A percentile compares a stretch with the other conserved stretches of the same genome.
Evolutionary conservation across 2,888 invertebrate species (phyloP).

Genomic region (Sesia apiformis): DNA sequence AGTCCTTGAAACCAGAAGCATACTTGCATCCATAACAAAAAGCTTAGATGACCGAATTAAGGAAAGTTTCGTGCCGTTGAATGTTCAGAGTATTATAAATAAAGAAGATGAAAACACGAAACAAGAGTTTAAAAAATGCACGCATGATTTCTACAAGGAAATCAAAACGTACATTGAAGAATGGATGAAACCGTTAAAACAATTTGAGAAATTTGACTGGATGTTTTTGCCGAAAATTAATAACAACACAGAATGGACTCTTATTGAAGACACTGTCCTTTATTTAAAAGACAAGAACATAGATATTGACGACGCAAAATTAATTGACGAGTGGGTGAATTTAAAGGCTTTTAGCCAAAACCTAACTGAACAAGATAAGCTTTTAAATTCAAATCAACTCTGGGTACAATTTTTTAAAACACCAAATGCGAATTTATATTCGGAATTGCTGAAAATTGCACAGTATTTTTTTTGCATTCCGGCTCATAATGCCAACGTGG

Average conservation of each 20-base stretch:
- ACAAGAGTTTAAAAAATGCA: slow-evolving; percentile 5
- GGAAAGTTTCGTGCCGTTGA: slow-evolving; percentile 1
- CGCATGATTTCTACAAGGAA: slow-evolving; percentile 3
- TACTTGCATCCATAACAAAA: slow-evolving; percentile 6
- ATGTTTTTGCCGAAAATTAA: slow-evolving; percentile 8
- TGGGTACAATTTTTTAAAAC: slow-evolving; percentile 10
- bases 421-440: slow-evolving; percentile 8
- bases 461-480: slow-evolving; percentile 15
- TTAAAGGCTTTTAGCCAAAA: slow-evolving; percentile 11
- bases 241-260: slow-evolving; percentile 8
- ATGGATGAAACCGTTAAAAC: slow-evolving; percentile 4
- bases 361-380: slow-evolving; percentile 10
- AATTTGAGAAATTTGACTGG: slow-evolving; percentile 8
- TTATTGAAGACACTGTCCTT: slow-evolving; percentile 10
- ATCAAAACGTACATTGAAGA: slow-evolving; percentile 4
- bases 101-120: slow-evolving; percentile 5
- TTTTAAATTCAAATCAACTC: slow-evolving; percentile 13
- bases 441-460: slow-evolving; percentile 13
- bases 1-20: slow-evolving; percentile 8
- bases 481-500: slow-evolving; percentile 12
- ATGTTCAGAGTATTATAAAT: slow-evolving; percentile 3
- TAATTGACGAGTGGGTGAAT: slow-evolving; percentile 13
- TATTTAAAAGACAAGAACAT: slow-evolving; percentile 9
- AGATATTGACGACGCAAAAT: slow-evolving; percentile 7
- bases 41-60: slow-evolving; percentile 8